A percentile compares a stretch with the other conserved stretches of the same genome.
Conservation (phyloP, 2,797 vertebrate genomes). For the Sebastes alutus region DNA sequence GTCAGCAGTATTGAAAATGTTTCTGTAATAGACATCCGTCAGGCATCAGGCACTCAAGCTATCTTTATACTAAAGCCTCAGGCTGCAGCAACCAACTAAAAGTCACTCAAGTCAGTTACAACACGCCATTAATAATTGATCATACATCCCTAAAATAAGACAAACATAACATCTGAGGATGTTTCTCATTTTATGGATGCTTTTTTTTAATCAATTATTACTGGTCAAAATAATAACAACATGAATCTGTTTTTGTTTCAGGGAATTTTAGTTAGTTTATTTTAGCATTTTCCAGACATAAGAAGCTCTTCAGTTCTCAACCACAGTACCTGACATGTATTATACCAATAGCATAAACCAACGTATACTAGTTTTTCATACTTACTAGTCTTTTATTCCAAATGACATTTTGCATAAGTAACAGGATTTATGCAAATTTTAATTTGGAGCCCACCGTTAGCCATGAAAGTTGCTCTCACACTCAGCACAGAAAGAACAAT, state of each 20-base stretch:
- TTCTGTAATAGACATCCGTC: background rate
- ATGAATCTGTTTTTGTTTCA: background rate
- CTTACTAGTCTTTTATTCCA: background rate
- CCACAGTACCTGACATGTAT: background rate
- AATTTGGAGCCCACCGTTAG: background rate
- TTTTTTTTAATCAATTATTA: background rate
- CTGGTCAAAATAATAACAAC: background rate
- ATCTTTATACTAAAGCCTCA: background rate
- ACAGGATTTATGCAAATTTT: constrained; percentile 30
- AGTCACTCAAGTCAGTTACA: background rate
- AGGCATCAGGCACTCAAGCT: background rate
- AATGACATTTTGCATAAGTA: constrained; percentile 33
- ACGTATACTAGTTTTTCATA: background rate
- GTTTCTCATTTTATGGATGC: background rate
- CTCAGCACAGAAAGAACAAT: constrained; percentile 10
- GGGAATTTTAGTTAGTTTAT: background rate
- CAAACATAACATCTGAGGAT: background rate
- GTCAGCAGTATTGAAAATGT: background rate
- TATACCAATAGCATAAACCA: background rate
- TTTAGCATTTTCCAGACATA: background rate
- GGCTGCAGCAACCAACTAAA: background rate
- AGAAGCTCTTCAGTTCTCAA: background rate
- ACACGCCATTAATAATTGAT: background rate
- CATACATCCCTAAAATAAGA: background rate
- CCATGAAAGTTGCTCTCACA: background rate